Base-by-base conservation (phyloP, 1,140 invertebrate species). In the Phortica variegata region DNA sequence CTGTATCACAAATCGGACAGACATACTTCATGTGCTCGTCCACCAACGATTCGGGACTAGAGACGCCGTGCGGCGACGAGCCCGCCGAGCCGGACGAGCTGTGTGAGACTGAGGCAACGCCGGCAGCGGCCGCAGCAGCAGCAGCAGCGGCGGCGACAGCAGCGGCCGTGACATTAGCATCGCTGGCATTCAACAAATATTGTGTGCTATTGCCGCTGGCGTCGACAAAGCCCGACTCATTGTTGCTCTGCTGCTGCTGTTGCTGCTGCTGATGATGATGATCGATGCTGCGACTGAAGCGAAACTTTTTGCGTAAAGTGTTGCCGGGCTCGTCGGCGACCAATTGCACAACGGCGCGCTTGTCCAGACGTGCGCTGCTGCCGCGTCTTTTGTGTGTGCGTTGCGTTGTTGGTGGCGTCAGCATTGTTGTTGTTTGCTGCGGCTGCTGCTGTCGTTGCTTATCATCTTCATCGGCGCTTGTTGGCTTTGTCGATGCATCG, bases 1-100 rank as follows among this genome's bases (percentile, higher is more conserved):
- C 79, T 19, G 79, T 78, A 20, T 82, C 78, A 72, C 86, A 88
- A 36, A 87, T 81, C 7, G 85, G 85, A 72, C 86, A 88, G 2
- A 78, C 43, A 55, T 77, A 80, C 52, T 79, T 80, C 44, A 77
- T 73, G 49, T 78, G 77, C 20, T 75, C 73, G 10, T 62, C 65
- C n/a, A 7, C 63, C 63, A n/a, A 56, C 63, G 66, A 72, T 37
- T 73, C 70, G 20, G 65, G 65, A 51, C 70, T 73, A 16, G 71
- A 74, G 6, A 58, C 51, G 4, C 43, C 57, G n/a, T 72, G 60
- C 0, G 68, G 63, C 21, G 66, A 71, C 3, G 69, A 70, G 38
- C 60, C 58, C 13, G 65, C 65, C 33, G 65, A 66, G 29, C 60
- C 52, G 59, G 47, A 23, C 17, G n/a, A 18, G 19, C 29, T 23